Evolutionary conservation across 1,140 invertebrate species (phyloP).

Genomic region (Papilio machaon): DNA sequence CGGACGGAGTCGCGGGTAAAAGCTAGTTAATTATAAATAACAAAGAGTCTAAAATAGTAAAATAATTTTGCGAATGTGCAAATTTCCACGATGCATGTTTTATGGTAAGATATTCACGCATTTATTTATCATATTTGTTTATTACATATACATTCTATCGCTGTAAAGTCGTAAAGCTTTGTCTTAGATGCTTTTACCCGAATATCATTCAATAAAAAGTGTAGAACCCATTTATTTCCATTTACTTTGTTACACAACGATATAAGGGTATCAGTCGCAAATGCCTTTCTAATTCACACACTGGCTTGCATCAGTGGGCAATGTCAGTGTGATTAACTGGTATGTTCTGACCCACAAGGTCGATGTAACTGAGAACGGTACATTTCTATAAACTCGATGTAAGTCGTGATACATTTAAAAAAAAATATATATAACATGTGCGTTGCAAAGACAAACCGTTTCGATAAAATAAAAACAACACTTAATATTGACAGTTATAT

Average conservation of each 20-base stretch:
- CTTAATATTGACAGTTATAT: no score
- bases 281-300: conserved; percentile 29
- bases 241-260: conserved; percentile 1
- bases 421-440: not conserved
- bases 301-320: conserved; percentile 24
- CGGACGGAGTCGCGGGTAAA: no score
- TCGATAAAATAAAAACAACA: no score
- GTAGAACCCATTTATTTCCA: not conserved
- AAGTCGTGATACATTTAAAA: not conserved
- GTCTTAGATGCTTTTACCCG: not conserved
- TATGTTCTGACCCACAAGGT: conserved; percentile 24
- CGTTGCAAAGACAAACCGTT: not conserved
- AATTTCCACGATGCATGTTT: no score
- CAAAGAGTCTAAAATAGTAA: no score
- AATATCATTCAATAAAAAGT: not conserved
- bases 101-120: no score
- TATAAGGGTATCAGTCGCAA: conserved; percentile 7
- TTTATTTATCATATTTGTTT: no score
- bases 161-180: not conserved
- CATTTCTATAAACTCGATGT: not conserved
- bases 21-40: no score
- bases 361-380: not conserved
- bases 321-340: conserved; percentile 31
- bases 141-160: no score
- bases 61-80: no score